A percentile compares a stretch with the other conserved stretches of the same genome.
Conservation (phyloP, 2,888 invertebrate genomes). For the Subacronicta megacephala region DNA sequence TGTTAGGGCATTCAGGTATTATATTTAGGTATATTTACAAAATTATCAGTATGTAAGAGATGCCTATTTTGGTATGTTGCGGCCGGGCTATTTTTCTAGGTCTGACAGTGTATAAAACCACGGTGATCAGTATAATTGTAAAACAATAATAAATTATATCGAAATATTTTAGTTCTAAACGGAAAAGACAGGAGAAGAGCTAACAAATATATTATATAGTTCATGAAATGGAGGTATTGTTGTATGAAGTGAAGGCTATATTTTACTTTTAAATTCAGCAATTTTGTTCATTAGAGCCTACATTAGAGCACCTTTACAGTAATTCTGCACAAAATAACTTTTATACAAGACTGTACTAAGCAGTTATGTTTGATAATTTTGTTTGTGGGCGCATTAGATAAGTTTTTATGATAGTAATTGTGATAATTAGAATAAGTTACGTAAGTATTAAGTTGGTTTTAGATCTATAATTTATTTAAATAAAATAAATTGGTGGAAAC, state of each 20-base stretch:
- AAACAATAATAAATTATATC: too few species aligned
- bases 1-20: too few species aligned
- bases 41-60: too few species aligned
- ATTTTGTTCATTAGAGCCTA: constrained; percentile 16
- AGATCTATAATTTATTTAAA: constrained; percentile 62
- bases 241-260: neutral
- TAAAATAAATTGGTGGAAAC: constrained; percentile 56
- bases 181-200: neutral
- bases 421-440: constrained; percentile 70
- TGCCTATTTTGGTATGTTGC: too few species aligned
- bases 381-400: constrained; percentile 57
- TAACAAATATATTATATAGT: neutral
- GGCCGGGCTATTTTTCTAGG: too few species aligned
- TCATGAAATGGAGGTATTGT: constrained; percentile 14
- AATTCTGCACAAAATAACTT: constrained; percentile 31
- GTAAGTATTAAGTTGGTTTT: constrained; percentile 56
- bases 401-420: constrained; percentile 60
- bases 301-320: constrained; percentile 11
- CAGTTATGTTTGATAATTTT: constrained; percentile 58
- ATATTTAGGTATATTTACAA: too few species aligned
- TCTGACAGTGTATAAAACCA: too few species aligned
- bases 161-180: too few species aligned
- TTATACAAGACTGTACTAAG: constrained; percentile 37
- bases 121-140: too few species aligned
- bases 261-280: neutral